Percentiles rank a stretch among this genome's conserved stretches.
phyloP scores from a whole-genome alignment of 2,888 invertebrate species.

The Leucoma salicis region DNA sequence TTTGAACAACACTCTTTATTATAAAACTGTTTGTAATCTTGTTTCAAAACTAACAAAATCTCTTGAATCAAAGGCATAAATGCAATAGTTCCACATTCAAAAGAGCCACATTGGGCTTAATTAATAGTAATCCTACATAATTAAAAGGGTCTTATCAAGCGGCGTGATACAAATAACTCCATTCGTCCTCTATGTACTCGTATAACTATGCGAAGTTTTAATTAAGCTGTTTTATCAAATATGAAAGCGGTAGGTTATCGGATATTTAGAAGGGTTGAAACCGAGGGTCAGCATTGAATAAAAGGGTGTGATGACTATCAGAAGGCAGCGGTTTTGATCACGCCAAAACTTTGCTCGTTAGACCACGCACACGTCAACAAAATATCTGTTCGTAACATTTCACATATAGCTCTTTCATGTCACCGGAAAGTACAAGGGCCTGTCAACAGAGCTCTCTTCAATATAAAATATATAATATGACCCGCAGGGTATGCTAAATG shows the following conservation, averaged over 20 bases:
- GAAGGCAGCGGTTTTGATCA: conserved; percentile 66
- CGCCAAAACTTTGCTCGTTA: conserved; percentile 67
- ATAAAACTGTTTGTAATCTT: not conserved
- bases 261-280: conserved; percentile 40
- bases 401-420: conserved; percentile 54
- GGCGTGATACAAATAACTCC: conserved; percentile 30
- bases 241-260: conserved; percentile 40
- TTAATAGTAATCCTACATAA: conserved; percentile 33
- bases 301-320: conserved; percentile 72
- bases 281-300: conserved; percentile 56
- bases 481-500: too few relatives aligned
- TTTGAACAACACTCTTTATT: not conserved
- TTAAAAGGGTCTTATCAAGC: conserved; percentile 42
- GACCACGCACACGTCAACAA: conserved; percentile 52
- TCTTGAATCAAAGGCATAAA: not conserved
- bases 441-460: too few relatives aligned
- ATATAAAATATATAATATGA: too few relatives aligned
- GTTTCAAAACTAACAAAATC: not conserved
- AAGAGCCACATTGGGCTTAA: conserved; percentile 24
- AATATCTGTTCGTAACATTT: conserved; percentile 58
- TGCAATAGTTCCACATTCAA: conserved; percentile 12
- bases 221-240: conserved; percentile 68
- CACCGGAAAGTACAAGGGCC: too few relatives aligned
- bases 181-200: conserved; percentile 40
- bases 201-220: conserved; percentile 64